These are phyloP conservation scores for Labrus mixtus DNA, from an alignment of 2,113 vertebrate species.

Conservation along the genomic window DNA sequence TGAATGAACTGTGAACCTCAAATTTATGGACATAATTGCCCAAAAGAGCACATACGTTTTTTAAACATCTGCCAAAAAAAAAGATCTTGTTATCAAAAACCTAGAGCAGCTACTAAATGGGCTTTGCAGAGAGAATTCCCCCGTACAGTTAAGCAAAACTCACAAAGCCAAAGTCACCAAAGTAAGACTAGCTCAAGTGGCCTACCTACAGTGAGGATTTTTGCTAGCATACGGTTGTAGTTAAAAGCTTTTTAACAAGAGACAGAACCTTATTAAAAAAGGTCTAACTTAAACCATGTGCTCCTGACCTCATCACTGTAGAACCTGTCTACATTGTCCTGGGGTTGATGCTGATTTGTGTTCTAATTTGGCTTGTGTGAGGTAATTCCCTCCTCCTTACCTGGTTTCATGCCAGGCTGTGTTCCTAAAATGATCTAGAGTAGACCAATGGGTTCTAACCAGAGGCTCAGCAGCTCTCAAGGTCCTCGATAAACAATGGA, in stretches of 20 bases:
- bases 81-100: not conserved
- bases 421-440: not conserved
- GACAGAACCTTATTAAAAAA: conserved; percentile 6
- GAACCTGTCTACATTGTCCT: conserved; percentile 3
- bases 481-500: not conserved
- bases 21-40: too few relatives aligned
- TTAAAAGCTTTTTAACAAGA: conserved; percentile 11
- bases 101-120: not conserved
- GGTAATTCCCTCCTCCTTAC: too few relatives aligned
- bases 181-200: not conserved
- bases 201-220: not conserved
- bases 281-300: not conserved
- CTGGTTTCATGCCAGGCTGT: not conserved
- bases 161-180: not conserved
- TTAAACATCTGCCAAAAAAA: not conserved
- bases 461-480: not conserved
- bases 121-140: not conserved
- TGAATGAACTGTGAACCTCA: too few relatives aligned
- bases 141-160: not conserved
- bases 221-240: not conserved
- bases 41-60: too few relatives aligned
- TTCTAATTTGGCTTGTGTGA: too few relatives aligned
- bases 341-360: not conserved
- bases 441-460: not conserved
- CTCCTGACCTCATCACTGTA: not conserved